Percentiles rank a stretch among this genome's conserved stretches.
Evolutionary conservation across 2,797 vertebrate species (phyloP).

Genomic region (Nasua narica): DNA sequence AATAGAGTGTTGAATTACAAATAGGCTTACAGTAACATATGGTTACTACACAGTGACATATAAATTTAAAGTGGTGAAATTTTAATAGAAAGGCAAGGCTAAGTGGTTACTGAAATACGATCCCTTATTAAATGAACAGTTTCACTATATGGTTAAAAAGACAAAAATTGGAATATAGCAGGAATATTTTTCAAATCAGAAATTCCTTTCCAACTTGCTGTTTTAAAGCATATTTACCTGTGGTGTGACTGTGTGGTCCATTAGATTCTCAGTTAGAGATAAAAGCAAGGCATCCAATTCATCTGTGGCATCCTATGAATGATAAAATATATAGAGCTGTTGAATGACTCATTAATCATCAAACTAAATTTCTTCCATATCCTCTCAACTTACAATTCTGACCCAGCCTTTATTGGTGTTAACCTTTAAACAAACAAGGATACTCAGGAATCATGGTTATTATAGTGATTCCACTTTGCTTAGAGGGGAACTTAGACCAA

Average conservation of each 20-base stretch:
- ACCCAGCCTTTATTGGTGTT: constrained; percentile 7
- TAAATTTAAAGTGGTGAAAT: constrained; percentile 11
- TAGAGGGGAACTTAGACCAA: neutral
- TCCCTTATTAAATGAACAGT: neutral
- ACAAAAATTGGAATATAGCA: neutral
- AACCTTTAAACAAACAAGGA: constrained; percentile 14
- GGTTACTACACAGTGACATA: neutral
- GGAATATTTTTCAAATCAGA: constrained; percentile 28
- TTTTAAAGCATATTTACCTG: constrained; percentile 83
- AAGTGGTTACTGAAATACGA: neutral
- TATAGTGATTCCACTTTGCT: neutral
- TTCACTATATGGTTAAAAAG: neutral
- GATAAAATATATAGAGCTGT: constrained; percentile 72
- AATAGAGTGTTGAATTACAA: neutral
- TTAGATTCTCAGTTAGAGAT: constrained; percentile 91
- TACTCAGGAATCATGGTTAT: neutral
- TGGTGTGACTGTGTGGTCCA: constrained; percentile 90
- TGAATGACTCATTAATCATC: constrained; percentile 61
- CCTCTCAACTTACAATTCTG: neutral
- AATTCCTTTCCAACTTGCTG: constrained; percentile 9
- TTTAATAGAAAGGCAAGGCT: neutral
- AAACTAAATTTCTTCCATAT: constrained; percentile 25
- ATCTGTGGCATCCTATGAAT: constrained; percentile 84
- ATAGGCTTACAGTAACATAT: neutral
- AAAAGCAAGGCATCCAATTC: constrained; percentile 85